Percentiles rank a stretch among this genome's conserved stretches.
Evolutionary conservation across 2,113 vertebrate species (phyloP).

Genomic region (Cyprinodon brontotheroides): DNA sequence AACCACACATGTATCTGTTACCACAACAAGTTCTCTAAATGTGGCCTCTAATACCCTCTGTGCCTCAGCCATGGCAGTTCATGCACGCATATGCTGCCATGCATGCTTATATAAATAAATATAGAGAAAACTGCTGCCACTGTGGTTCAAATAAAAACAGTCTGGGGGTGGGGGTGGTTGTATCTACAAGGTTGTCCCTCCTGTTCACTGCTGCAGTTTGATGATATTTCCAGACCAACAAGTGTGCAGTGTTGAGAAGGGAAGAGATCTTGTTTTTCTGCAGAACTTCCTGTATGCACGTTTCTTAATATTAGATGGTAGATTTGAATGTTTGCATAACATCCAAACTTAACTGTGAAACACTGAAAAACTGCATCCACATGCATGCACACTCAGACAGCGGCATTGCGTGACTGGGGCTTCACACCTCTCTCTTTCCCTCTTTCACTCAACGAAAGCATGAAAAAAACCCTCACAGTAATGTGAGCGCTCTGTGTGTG

Average conservation of each 20-base stretch:
- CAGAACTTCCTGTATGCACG: constrained; percentile 43
- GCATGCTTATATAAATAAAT: neutral
- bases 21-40: constrained; percentile 75
- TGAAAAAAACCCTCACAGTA: constrained; percentile 62
- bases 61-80: constrained; percentile 40
- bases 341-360: constrained; percentile 8
- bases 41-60: constrained; percentile 62
- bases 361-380: constrained; percentile 11
- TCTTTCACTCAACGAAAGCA: constrained; percentile 65
- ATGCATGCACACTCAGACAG: constrained; percentile 19
- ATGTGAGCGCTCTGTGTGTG: constrained; percentile 57
- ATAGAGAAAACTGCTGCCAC: constrained; percentile 11
- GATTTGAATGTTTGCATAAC: constrained; percentile 35
- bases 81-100: constrained; percentile 33
- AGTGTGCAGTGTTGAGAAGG: neutral
- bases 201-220: constrained; percentile 11
- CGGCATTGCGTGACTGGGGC: constrained; percentile 68
- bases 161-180: neutral
- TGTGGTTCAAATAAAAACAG: neutral
- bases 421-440: constrained; percentile 66
- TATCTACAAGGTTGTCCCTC: neutral
- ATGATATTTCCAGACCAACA: constrained; percentile 19
- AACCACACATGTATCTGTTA: constrained; percentile 74
- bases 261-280: constrained; percentile 23
- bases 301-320: constrained; percentile 19